A percentile compares a stretch with the other conserved stretches of the same genome.
Conservation (phyloP, 2,888 invertebrate species). For the Hesperia comma region DNA sequence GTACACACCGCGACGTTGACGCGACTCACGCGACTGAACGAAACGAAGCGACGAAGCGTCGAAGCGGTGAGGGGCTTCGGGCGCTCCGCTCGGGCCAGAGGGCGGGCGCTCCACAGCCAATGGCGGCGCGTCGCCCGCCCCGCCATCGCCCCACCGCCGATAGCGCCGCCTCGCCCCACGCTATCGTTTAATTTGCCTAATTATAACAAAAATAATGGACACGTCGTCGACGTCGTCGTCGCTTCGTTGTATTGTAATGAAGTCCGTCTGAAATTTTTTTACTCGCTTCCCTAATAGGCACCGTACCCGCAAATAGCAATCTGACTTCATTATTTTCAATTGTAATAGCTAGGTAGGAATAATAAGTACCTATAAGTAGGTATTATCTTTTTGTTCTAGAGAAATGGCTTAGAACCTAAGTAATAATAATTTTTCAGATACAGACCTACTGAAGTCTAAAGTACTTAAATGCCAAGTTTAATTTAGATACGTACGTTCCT, state of each 20-base stretch:
- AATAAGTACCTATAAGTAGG: too few relatives aligned
- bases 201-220: conserved; percentile 77
- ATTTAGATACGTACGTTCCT: too few relatives aligned
- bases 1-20: conserved; percentile 63
- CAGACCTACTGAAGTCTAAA: too few relatives aligned
- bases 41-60: conserved; percentile 43
- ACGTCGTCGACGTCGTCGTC: conserved; percentile 48
- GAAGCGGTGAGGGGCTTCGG: conserved; percentile 41
- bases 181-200: conserved; percentile 76
- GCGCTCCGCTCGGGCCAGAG: conserved; percentile 43
- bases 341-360: conserved; percentile 23
- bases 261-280: conserved; percentile 43
- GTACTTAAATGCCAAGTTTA: too few relatives aligned
- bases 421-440: too few relatives aligned
- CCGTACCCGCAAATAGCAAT: conserved; percentile 21
- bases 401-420: too few relatives aligned
- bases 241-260: conserved; percentile 52
- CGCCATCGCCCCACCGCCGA: conserved; percentile 46
- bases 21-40: conserved; percentile 61
- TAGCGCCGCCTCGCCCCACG: conserved; percentile 47
- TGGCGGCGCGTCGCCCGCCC: conserved; percentile 49
- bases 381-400: too few relatives aligned
- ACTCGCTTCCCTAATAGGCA: conserved; percentile 28
- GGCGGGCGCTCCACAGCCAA: conserved; percentile 63
- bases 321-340: conserved; percentile 21